A percentile compares a stretch with the other conserved stretches of the same genome.
phyloP scores from a whole-genome alignment of 2,888 invertebrate genomes.

The Cantharis rufa region DNA sequence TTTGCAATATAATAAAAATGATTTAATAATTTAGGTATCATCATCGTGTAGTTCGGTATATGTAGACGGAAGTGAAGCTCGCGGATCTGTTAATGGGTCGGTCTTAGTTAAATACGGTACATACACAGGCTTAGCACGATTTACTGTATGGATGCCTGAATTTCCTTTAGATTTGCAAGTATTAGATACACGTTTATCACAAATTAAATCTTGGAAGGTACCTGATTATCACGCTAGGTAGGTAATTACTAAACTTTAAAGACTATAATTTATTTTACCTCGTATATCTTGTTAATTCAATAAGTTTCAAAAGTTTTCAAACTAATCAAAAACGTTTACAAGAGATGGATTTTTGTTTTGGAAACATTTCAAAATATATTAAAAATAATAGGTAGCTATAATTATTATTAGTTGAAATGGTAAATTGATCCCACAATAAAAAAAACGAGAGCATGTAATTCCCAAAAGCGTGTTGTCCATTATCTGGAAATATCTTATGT shows the following conservation, averaged over 20 bases:
- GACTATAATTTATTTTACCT: background rate
- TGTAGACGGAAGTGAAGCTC: conserved; percentile 92
- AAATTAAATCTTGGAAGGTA: conserved; percentile 93
- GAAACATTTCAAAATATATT: background rate
- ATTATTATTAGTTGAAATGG: background rate
- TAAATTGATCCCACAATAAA: background rate
- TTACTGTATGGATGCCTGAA: conserved; percentile 97
- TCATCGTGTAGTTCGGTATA: conserved; percentile 96
- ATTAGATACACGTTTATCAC: conserved; percentile 85
- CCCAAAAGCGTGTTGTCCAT: background rate
- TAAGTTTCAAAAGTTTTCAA: background rate
- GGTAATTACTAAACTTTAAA: conserved; percentile 11
- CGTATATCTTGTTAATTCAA: background rate
- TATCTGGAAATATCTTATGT: background rate
- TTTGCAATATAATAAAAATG: background rate
- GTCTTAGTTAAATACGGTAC: conserved; percentile 92
- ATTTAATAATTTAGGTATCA: conserved; percentile 72
- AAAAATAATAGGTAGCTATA: too few relatives aligned
- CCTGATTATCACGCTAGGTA: conserved; percentile 70
- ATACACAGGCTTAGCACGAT: conserved; percentile 83
- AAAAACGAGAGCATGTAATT: background rate
- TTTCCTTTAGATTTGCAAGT: conserved; percentile 89
- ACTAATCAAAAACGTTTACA: background rate
- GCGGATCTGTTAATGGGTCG: conserved; percentile 93
- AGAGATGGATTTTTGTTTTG: background rate